These are phyloP conservation scores for Oxycera nigricornis DNA, from an alignment of 2,888 invertebrate genomes.

Conservation along the genomic window DNA sequence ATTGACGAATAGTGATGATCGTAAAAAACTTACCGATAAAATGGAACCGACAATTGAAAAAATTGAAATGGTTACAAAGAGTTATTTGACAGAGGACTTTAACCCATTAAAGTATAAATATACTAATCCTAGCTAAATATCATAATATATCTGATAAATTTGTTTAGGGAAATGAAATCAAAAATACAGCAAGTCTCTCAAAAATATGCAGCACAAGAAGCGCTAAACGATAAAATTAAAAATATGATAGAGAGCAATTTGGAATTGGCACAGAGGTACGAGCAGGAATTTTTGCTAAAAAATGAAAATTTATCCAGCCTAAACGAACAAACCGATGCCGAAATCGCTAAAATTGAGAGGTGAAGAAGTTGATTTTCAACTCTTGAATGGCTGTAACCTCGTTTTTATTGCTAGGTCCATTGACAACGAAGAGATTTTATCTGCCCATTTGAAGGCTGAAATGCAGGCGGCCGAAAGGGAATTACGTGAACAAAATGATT, in stretches of 20 bases:
- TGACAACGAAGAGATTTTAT: not conserved
- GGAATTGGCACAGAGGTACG: constrained; percentile 9
- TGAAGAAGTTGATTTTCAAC: not conserved
- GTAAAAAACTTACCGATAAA: constrained; percentile 12
- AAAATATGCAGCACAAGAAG: constrained; percentile 3
- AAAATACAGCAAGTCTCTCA: constrained; percentile 10
- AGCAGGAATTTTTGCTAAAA: not conserved
- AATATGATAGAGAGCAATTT: constrained; percentile 30
- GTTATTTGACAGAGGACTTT: constrained; percentile 30
- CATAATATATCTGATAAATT: not conserved
- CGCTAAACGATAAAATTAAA: constrained; percentile 25
- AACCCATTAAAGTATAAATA: constrained; percentile 19
- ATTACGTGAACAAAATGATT: not conserved
- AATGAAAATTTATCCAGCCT: not conserved
- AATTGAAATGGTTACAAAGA: constrained; percentile 28
- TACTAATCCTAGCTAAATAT: not conserved
- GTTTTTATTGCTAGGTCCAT: not conserved
- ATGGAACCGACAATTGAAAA: constrained; percentile 27
- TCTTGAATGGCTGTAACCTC: not conserved
- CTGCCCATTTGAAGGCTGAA: not conserved
- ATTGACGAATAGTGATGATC: constrained; percentile 18
- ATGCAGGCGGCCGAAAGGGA: not conserved
- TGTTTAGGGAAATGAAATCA: constrained; percentile 28
- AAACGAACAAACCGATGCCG: not conserved
- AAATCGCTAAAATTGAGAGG: not conserved